Conservation (phyloP, 2,888 invertebrate genomes). For the Stomorhina lunata region DNA sequence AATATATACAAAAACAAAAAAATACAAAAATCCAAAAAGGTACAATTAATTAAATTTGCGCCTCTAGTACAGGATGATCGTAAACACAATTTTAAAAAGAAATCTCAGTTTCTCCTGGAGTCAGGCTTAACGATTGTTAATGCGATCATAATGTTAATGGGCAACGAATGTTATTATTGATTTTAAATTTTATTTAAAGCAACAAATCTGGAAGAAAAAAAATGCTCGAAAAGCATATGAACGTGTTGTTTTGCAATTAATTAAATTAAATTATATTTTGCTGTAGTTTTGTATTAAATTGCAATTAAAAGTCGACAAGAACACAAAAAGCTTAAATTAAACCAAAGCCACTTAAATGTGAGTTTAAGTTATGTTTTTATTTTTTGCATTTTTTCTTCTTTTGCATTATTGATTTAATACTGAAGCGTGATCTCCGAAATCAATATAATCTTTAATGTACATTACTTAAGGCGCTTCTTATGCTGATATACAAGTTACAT, state of each 20-base stretch:
- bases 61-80: conserved; percentile 45
- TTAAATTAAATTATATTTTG: conserved; percentile 65
- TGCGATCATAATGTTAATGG: conserved; percentile 46
- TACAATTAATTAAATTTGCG: conserved; percentile 62
- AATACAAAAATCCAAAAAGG: conserved; percentile 9
- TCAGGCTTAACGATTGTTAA: conserved; percentile 35
- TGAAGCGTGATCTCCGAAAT: conserved; percentile 62
- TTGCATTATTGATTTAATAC: conserved; percentile 44
- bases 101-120: conserved; percentile 1
- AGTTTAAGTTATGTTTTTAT: neutral
- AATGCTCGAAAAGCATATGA: conserved; percentile 26
- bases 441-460: conserved; percentile 60
- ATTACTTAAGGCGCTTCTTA: conserved; percentile 60
- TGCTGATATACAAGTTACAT: conserved; percentile 39
- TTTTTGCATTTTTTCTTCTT: neutral
- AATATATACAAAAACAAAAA: neutral
- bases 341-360: conserved; percentile 28
- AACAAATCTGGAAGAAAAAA: conserved; percentile 6
- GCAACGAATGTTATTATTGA: conserved; percentile 28
- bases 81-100: conserved; percentile 13
- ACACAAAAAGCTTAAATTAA: conserved; percentile 25
- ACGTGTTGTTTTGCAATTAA: conserved; percentile 65
- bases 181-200: conserved; percentile 2
- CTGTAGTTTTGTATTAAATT: conserved; percentile 55
- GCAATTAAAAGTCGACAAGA: conserved; percentile 59